phyloP scores from a whole-genome alignment of 2,113 vertebrate genomes.

The Heloderma charlesbogerti region DNA sequence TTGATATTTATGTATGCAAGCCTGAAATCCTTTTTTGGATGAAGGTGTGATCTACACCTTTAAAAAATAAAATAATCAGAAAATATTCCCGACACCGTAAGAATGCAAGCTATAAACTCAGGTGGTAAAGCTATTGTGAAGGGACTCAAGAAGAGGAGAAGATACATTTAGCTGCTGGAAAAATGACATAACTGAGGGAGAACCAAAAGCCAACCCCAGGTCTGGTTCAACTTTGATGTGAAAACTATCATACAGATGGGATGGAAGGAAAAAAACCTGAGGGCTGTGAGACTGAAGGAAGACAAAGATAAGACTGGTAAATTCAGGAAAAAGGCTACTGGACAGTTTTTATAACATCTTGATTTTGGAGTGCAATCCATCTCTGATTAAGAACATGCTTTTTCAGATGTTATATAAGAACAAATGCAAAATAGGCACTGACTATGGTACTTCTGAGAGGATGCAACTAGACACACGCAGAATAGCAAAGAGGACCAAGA shows the following conservation, averaged over 20 bases:
- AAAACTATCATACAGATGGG: not conserved
- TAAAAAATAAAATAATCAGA: not conserved
- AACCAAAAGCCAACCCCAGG: not conserved
- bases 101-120: not conserved
- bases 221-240: not conserved
- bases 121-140: not conserved
- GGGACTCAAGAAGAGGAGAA: not conserved
- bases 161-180: not conserved
- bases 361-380: not conserved
- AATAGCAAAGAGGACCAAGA: slow-evolving; percentile 23
- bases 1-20: not conserved
- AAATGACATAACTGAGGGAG: not conserved
- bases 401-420: not conserved
- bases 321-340: not conserved
- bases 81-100: not conserved
- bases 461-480: not conserved
- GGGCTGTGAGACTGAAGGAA: not conserved
- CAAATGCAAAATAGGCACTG: not conserved
- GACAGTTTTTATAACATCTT: not conserved
- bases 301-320: not conserved
- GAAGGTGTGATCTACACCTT: not conserved
- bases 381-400: not conserved
- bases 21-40: not conserved
- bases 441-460: not conserved
- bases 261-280: not conserved